These are phyloP conservation scores for Motacilla alba DNA, from an alignment of 2,113 vertebrate species.

Conservation along the genomic window DNA sequence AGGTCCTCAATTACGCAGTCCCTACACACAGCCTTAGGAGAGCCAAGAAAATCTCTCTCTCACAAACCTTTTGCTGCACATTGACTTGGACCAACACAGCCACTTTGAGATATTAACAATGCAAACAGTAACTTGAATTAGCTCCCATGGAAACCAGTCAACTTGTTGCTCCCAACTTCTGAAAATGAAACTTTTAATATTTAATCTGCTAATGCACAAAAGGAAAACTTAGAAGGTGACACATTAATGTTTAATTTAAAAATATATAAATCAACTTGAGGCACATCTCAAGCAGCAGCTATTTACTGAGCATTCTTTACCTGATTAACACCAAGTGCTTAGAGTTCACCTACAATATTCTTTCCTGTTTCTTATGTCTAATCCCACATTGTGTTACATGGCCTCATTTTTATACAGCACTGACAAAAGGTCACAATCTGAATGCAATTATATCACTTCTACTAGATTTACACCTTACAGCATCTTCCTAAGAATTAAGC, in stretches of 20 bases:
- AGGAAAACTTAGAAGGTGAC: neutral
- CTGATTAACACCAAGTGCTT: neutral
- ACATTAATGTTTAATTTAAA: neutral
- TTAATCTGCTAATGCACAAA: neutral
- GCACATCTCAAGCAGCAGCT: neutral
- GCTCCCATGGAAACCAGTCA: constrained; percentile 63
- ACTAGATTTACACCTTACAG: neutral
- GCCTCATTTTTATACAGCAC: neutral
- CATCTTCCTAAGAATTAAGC: neutral
- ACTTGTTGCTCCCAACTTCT: constrained; percentile 14
- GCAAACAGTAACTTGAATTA: constrained; percentile 37
- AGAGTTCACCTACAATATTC: neutral
- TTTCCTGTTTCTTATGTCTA: neutral
- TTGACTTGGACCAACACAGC: neutral
- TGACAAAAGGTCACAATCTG: neutral
- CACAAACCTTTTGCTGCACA: neutral
- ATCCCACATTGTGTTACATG: accelerated
- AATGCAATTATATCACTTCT: neutral
- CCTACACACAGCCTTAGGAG: neutral
- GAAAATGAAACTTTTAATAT: constrained; percentile 17
- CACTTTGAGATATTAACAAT: neutral
- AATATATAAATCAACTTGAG: neutral
- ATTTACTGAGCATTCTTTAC: neutral
- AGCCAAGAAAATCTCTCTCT: neutral
- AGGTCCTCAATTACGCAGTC: neutral